Conservation (phyloP, 2,113 vertebrate genomes). For the Rattus norvegicus region GRCr8 NC_086024.1:116316001-116316500, state of each 20-base stretch:
- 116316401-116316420: background rate
- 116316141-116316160: too few species aligned
- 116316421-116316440: background rate
- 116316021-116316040: background rate
- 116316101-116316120: too few species aligned
- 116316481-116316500: background rate
- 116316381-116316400: background rate
- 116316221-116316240: background rate
- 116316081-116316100: too few species aligned
- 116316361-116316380: background rate
- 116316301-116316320: background rate
- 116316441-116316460: background rate
- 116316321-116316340: background rate
- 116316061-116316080: too few species aligned
- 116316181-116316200: background rate
- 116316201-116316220: background rate
- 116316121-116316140: too few species aligned
- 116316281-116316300: background rate
- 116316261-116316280: background rate
- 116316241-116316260: background rate
- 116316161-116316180: background rate
- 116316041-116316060: background rate
- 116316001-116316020: slow-evolving; percentile 33
- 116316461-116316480: background rate
- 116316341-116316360: background rate